Evolutionary conservation across 2,797 vertebrate species (phyloP).

Genomic region (Platalea minor): DNA sequence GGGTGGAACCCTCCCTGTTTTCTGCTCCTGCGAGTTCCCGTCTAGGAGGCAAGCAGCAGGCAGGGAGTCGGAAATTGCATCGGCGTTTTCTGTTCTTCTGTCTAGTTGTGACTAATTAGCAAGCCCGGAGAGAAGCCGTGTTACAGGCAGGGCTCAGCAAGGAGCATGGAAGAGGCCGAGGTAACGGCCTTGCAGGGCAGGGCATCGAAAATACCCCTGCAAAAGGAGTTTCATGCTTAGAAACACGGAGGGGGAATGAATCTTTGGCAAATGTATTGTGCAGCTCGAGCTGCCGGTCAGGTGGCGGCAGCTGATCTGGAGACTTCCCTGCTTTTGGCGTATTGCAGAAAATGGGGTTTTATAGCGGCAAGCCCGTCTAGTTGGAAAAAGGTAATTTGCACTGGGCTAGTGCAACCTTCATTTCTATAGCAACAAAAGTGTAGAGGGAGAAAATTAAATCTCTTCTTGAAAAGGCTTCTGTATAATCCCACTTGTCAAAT

Average conservation of each 20-base stretch:
- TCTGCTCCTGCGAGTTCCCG: neutral
- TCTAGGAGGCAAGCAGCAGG: neutral
- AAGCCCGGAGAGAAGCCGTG: neutral
- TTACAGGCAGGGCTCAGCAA: neutral
- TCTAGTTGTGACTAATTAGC: neutral
- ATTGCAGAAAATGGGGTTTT: too few species aligned
- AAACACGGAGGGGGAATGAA: fast-evolving
- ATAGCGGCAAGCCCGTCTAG: fast-evolving
- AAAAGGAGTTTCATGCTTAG: neutral
- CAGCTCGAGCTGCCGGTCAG: neutral
- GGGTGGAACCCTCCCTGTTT: neutral
- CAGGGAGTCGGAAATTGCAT: neutral
- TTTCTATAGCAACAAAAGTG: neutral
- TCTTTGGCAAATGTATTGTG: neutral
- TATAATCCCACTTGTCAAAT: neutral
- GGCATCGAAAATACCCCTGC: fast-evolving
- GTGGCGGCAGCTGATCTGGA: fast-evolving
- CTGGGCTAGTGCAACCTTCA: neutral
- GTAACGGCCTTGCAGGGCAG: neutral
- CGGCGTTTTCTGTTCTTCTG: fast-evolving
- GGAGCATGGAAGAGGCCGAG: neutral
- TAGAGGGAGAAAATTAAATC: neutral
- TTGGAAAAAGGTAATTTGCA: neutral
- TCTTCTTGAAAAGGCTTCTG: neutral
- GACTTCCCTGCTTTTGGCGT: neutral